Evolutionary conservation across 2,113 vertebrate species (phyloP), one percentile per base, ranked within the genome.

Genomic region (Catagonus wagneri): DNA sequence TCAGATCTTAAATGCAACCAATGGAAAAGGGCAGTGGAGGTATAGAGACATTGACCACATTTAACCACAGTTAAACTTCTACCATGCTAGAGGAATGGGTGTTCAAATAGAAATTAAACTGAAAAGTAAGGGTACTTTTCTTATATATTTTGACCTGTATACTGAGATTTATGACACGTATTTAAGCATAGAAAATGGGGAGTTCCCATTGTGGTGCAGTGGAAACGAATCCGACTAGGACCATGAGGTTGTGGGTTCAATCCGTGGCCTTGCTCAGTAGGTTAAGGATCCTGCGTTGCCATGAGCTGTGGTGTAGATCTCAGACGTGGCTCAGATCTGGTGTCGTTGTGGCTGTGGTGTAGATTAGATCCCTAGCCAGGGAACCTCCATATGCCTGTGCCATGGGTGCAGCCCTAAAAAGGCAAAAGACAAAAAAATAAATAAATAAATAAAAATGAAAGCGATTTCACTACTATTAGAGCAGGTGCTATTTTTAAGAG

Each of bases 71-170:
- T 72, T 71, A 69, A n/a, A 9, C 75, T 81, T 87, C 39, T 52
- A 66, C 17, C 56, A 32, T 84, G 39, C 39, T 89, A 34, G 23
- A 61, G 44, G 36, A 78, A 61, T 78, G 56, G 20, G 4, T 71
- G 17, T 76, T 75, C 25, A 89, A 83, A 60, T 20, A 85, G 44
- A 85, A 93, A 87, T 86, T 65, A 81, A 93, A 75, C 20, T 81
- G 16, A 91, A 95, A 96, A 86, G 15, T 83, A 89, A 92, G 76
- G 2, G 34, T 69, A 22, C 9, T 44, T 83, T 87, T 83, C 63
- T 83, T 88, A 63, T 2, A 56, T 56, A 75, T 27, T 85, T 79
- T 75, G n/a, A 56, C 32, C 23, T 69, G 23, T 63, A 7, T 16
- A 36, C 23, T 75, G 27, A 79, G 6, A 94, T 89, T 23, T 79